These are phyloP conservation scores for Crotalus horridus DNA, from an alignment of 2,113 vertebrate genomes.

Conservation along the genomic window DNA sequence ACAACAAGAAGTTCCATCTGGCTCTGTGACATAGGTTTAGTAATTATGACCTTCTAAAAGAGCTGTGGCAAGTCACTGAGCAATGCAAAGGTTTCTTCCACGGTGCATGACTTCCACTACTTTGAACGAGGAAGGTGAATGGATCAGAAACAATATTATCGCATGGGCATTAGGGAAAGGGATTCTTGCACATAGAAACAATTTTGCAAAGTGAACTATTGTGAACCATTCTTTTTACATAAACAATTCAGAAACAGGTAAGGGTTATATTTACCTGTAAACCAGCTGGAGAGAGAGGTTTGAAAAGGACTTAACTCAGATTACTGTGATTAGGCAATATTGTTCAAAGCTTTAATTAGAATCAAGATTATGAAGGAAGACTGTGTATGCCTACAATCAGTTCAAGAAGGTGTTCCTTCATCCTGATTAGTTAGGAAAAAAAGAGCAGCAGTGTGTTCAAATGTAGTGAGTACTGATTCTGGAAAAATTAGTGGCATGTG, in stretches of 20 bases:
- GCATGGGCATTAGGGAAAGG: not conserved
- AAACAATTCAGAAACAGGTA: not conserved
- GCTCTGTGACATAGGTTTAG: not conserved
- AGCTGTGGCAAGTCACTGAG: no score
- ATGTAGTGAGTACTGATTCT: not conserved
- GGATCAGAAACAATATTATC: not conserved
- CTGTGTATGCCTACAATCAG: accelerated
- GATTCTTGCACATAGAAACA: not conserved
- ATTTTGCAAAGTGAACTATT: not conserved
- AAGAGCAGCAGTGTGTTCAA: not conserved
- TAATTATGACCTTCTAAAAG: not conserved
- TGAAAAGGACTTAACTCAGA: slow-evolving; percentile 36
- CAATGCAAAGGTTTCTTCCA: not conserved
- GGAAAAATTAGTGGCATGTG: not conserved
- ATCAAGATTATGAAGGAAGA: slow-evolving; percentile 30
- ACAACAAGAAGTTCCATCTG: not conserved
- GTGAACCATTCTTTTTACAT: not conserved
- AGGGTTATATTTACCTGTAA: accelerated
- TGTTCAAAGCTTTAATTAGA: slow-evolving; percentile 11
- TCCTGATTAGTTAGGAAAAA: not conserved
- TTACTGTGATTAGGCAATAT: slow-evolving; percentile 23
- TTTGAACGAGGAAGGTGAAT: not conserved
- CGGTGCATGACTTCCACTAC: not conserved
- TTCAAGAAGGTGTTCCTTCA: not conserved
- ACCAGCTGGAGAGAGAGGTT: not conserved